A percentile compares a stretch with the other conserved stretches of the same genome.
These are phyloP conservation scores for Oeneis ivallda DNA, from an alignment of 2,888 invertebrate genomes.

Conservation along the genomic window DNA sequence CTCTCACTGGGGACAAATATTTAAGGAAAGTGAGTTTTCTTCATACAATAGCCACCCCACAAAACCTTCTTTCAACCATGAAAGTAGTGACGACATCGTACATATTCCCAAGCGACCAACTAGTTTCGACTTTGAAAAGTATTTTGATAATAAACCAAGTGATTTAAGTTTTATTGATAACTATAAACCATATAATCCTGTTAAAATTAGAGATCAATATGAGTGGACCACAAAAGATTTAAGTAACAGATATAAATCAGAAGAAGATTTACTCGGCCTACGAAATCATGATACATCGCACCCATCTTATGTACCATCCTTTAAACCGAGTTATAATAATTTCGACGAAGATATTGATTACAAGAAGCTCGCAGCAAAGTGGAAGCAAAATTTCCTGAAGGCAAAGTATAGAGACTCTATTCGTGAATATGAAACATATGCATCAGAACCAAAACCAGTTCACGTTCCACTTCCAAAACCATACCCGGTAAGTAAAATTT, in stretches of 20 bases:
- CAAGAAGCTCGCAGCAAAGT: slow-evolving; percentile 68
- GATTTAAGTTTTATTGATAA: slow-evolving; percentile 54
- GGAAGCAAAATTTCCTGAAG: slow-evolving; percentile 70
- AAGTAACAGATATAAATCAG: slow-evolving; percentile 65
- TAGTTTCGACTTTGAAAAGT: slow-evolving; percentile 52
- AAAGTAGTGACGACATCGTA: slow-evolving; percentile 56
- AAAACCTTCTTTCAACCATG: slow-evolving; percentile 54
- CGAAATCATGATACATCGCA: slow-evolving; percentile 71
- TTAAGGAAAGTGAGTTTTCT: slow-evolving; percentile 58
- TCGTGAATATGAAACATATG: slow-evolving; percentile 63
- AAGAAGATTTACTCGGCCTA: slow-evolving; percentile 72
- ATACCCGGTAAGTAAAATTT: slow-evolving; percentile 64
- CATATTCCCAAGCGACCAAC: slow-evolving; percentile 66
- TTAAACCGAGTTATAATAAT: slow-evolving; percentile 53
- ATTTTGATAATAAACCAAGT: slow-evolving; percentile 50
- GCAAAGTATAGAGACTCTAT: slow-evolving; percentile 65
- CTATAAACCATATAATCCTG: slow-evolving; percentile 55
- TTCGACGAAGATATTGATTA: slow-evolving; percentile 61
- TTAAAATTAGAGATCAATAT: slow-evolving; percentile 46
- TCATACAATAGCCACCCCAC: slow-evolving; percentile 54
- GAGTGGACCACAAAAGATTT: slow-evolving; percentile 66
- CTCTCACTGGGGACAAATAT: slow-evolving; percentile 65
- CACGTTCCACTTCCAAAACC: slow-evolving; percentile 71
- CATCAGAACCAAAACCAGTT: slow-evolving; percentile 63
- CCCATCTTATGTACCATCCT: slow-evolving; percentile 63